Conservation (phyloP, 35 echinoderm and acorn worm genomes). For the Lytechinus pictus region DNA sequence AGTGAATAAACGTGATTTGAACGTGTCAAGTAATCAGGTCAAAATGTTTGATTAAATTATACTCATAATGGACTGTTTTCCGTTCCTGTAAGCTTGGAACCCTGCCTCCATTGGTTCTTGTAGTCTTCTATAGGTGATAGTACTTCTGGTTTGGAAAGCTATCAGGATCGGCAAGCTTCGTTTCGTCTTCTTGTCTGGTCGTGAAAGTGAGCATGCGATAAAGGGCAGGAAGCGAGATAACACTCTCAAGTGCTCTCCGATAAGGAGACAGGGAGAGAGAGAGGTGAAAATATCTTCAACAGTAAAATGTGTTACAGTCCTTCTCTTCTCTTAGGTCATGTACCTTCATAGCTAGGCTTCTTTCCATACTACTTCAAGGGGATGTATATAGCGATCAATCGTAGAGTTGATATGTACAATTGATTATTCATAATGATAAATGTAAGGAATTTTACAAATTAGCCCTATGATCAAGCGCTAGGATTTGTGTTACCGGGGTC, state of each 20-base stretch:
- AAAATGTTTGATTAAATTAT: not conserved
- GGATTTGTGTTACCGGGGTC: no score
- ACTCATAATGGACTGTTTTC: not conserved
- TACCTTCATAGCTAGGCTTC: not conserved
- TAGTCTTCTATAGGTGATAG: not conserved
- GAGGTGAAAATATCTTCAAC: not conserved
- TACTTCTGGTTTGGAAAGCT: not conserved
- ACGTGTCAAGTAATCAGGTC: not conserved
- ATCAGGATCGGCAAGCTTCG: conserved; percentile 1
- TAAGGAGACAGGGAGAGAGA: not conserved
- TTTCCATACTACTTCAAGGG: not conserved
- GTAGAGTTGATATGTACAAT: not conserved
- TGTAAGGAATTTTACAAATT: not conserved
- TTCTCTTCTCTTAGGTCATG: not conserved
- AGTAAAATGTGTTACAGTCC: not conserved
- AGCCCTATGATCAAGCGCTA: not conserved
- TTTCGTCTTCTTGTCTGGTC: not conserved
- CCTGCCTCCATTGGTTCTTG: not conserved
- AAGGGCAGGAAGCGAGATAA: conserved; percentile 8
- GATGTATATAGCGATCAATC: no score
- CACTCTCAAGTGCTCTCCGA: not conserved
- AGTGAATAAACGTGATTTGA: not conserved
- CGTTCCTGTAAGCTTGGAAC: not conserved
- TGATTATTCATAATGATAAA: not conserved
- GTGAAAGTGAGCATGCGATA: not conserved